Percentiles rank a stretch among this genome's conserved stretches.
Evolutionary conservation across 2,888 invertebrate genomes (phyloP).

Genomic region (Polietes domitor): DNA sequence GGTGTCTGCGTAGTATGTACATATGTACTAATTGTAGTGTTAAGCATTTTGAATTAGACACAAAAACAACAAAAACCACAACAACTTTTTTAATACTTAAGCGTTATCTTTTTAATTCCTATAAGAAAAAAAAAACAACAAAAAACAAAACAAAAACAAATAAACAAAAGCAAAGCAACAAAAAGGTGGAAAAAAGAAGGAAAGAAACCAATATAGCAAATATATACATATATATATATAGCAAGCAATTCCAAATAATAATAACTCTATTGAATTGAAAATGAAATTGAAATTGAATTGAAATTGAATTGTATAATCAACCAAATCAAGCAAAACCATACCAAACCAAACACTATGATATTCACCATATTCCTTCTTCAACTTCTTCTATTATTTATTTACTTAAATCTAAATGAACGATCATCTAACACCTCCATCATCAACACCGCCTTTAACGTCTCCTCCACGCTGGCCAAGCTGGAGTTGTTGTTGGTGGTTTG

Average conservation of each 20-base stretch:
- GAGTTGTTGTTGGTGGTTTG: not conserved
- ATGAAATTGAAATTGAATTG: conserved; percentile 8
- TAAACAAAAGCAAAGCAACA: conserved; percentile 8
- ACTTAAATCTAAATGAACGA: not conserved
- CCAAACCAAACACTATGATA: conserved; percentile 18
- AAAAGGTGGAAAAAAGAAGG: not conserved
- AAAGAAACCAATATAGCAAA: not conserved
- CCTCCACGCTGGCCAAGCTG: not conserved
- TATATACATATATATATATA: too few species aligned
- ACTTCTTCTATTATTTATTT: not conserved
- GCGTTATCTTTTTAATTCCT: conserved; percentile 44
- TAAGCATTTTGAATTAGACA: conserved; percentile 23
- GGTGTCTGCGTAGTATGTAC: not conserved
- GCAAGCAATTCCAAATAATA: conserved; percentile 14
- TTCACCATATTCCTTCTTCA: not conserved
- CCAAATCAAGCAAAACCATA: not conserved
- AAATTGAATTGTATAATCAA: conserved; percentile 15
- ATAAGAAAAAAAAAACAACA: conserved; percentile 21
- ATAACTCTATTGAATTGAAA: conserved; percentile 12
- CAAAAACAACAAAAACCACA: not conserved
- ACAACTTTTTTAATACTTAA: conserved; percentile 27
- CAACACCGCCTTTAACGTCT: not conserved
- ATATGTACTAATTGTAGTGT: conserved; percentile 14
- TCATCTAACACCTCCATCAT: not conserved
- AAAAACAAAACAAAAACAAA: conserved; percentile 7